Evolutionary conservation across 2,113 vertebrate species (phyloP).

Genomic region (Fukomys damarensis): DNA sequence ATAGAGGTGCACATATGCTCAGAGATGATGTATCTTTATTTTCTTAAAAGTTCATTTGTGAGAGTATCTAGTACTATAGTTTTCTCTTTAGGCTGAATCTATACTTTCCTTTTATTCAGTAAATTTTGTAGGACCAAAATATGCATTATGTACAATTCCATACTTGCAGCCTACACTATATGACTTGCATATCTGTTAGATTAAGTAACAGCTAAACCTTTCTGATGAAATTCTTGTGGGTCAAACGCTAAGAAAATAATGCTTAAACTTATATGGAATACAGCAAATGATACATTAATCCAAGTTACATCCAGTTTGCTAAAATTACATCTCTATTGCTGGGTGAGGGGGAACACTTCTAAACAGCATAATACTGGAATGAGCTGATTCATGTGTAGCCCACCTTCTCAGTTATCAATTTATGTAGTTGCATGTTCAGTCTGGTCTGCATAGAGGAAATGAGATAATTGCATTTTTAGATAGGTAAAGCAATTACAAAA

Average conservation of each 20-base stretch:
- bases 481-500: conserved; percentile 4
- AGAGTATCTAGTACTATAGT: background rate
- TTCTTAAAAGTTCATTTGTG: background rate
- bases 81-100: background rate
- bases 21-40: background rate
- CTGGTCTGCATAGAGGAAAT: background rate
- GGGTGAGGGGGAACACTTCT: background rate
- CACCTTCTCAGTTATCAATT: background rate
- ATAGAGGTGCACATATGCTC: accelerated
- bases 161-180: background rate
- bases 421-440: background rate
- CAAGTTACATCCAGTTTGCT: background rate
- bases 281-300: background rate
- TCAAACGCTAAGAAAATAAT: background rate
- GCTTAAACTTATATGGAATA: background rate
- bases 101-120: background rate
- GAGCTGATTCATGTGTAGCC: background rate
- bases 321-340: background rate
- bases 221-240: background rate
- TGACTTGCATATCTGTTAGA: background rate
- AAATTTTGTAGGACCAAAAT: background rate
- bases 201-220: background rate
- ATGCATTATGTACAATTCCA: background rate
- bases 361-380: background rate
- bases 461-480: background rate